Conservation (phyloP, 2,888 invertebrate species). For the Polymixis lichenea region DNA sequence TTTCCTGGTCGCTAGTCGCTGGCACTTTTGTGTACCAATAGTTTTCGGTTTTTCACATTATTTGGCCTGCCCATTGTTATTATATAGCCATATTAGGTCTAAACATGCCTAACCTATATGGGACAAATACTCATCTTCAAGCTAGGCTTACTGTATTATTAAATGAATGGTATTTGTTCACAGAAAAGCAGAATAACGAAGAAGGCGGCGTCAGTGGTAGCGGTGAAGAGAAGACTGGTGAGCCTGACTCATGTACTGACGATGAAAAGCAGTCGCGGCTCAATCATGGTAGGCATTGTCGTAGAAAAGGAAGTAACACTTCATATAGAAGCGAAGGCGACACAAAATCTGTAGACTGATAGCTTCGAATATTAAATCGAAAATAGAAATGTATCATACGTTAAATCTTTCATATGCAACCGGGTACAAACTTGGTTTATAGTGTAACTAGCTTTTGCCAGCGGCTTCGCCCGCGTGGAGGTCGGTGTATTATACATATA, state of each 20-base stretch:
- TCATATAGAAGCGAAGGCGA: background rate
- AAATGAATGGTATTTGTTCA: conserved; percentile 18
- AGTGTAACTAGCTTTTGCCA: too few relatives aligned
- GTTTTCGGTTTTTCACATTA: background rate
- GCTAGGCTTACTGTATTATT: conserved; percentile 26
- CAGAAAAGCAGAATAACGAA: conserved; percentile 82
- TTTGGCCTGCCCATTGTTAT: background rate
- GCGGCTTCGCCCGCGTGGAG: too few relatives aligned
- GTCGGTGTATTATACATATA: too few relatives aligned
- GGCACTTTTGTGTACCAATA: background rate
- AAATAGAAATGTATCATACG: background rate
- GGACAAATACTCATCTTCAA: background rate
- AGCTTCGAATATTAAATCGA: background rate
- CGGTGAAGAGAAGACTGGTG: conserved; percentile 80
- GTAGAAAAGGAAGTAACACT: background rate
- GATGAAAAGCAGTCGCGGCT: conserved; percentile 87
- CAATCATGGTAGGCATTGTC: conserved; percentile 80
- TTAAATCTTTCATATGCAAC: background rate
- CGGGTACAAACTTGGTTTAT: too few relatives aligned
- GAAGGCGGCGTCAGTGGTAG: conserved; percentile 80
- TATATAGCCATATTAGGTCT: background rate
- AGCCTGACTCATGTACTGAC: conserved; percentile 82
- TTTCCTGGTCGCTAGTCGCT: background rate
- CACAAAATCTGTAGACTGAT: background rate
- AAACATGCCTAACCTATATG: background rate